Evolutionary conservation across 2,113 vertebrate species (phyloP).

Genomic region (Oncorhynchus clarkii): DNA sequence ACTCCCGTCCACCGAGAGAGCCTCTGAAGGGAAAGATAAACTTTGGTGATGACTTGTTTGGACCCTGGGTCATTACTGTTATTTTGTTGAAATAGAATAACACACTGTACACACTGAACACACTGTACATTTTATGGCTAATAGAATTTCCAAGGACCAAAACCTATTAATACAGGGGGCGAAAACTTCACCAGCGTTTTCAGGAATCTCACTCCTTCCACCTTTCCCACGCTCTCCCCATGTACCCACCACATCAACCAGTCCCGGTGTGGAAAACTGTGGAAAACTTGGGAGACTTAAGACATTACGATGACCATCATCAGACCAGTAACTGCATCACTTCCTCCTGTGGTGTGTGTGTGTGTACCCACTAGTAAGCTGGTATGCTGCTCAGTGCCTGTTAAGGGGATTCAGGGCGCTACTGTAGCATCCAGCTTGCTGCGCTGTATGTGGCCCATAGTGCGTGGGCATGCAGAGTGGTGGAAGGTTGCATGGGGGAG

Average conservation of each 20-base stretch:
- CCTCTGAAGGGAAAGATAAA: constrained; percentile 44
- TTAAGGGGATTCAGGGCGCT: constrained; percentile 47
- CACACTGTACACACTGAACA: constrained; percentile 67
- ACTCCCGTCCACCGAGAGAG: constrained; percentile 46
- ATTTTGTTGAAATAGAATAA: constrained; percentile 75
- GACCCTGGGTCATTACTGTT: constrained; percentile 45
- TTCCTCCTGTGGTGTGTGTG: constrained; percentile 4
- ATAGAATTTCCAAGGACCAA: constrained; percentile 91
- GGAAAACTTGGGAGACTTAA: too few species aligned
- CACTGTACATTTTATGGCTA: constrained; percentile 86
- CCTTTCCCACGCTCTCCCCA: constrained; percentile 72
- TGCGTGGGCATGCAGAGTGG: constrained; percentile 25
- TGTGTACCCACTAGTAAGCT: constrained; percentile 24
- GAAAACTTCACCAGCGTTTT: constrained; percentile 78
- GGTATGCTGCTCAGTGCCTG: constrained; percentile 23
- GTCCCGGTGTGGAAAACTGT: neutral
- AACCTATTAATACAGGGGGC: constrained; percentile 84
- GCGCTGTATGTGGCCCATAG: constrained; percentile 25
- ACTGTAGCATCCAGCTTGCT: constrained; percentile 41
- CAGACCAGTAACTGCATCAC: neutral
- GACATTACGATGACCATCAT: neutral
- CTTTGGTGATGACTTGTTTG: constrained; percentile 60
- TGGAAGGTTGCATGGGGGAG: neutral
- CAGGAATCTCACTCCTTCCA: constrained; percentile 77
- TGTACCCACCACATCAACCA: constrained; percentile 41